Evolutionary conservation across 2,888 invertebrate species (phyloP), one percentile per base, ranked within the genome.

Genomic region (Rotaria macrura): DNA sequence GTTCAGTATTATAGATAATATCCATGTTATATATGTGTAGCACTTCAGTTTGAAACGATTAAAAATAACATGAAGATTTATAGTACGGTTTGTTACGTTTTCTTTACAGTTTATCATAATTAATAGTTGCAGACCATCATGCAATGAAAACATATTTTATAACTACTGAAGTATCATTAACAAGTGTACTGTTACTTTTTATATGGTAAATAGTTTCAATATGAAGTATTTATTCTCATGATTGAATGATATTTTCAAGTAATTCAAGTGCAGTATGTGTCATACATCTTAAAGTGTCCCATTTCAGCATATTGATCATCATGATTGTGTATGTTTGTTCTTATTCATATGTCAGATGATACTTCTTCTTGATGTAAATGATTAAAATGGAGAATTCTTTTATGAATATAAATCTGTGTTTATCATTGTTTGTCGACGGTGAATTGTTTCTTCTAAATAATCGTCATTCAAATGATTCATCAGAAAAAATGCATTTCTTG

Each of bases 121-220:
- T 99, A 99, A 99, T 98, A 99, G n/a, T 99, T 1, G 98, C 96
- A 79, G 97, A 98, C 99, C 99, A 99, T 90, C 99, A 99, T 1
- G 98, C 98, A 88, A 99, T 97, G 90, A 98, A 99, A 10, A 98
- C 95, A 0, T 99, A 99, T 90, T 99, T 99, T 88, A 99, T 95
- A 6, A 98, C 97, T 96, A 98, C 97, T 3, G 99, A 99, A 89
- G 99, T 99, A 92, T 99, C 99, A 92, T 99, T 99, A 7, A 99
- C 97, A 92, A 99, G 99, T 14, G 99, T 98, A 87, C 99, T 99
- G 25, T 99, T 99, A 84, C 99, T 99, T 17, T 99, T 99, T 87
- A 99, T 98, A 89, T 99, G 99, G 91, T 99, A 99, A 14, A 96
- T 89, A 9, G 89, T 97, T 92, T 96, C 95, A 0, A 97, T 97